phyloP scores from a whole-genome alignment of 2,888 invertebrate genomes.

The Standfussiana lucernea region DNA sequence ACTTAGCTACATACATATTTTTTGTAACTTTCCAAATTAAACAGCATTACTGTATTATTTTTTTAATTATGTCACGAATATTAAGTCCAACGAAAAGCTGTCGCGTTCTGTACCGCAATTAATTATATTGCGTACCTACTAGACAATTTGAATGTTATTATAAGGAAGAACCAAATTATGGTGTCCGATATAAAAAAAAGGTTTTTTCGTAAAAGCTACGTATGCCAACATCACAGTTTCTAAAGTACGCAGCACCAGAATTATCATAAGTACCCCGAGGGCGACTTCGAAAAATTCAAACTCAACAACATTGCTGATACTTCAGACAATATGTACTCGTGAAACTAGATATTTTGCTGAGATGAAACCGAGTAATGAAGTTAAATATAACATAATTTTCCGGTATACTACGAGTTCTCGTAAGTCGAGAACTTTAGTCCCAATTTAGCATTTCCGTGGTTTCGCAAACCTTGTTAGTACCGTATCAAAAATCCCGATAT shows the following conservation, averaged over 20 bases:
- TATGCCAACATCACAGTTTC: constrained; percentile 34
- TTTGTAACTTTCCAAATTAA: constrained; percentile 32
- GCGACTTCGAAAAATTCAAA: constrained; percentile 45
- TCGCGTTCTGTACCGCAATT: background rate
- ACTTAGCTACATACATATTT: constrained; percentile 13
- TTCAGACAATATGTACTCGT: constrained; percentile 40
- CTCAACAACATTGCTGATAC: constrained; percentile 28
- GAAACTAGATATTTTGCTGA: constrained; percentile 64
- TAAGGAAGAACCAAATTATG: background rate
- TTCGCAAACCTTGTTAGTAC: constrained; percentile 68
- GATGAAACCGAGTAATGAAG: constrained; percentile 58
- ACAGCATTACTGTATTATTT: constrained; percentile 14
- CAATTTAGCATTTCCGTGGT: constrained; percentile 69
- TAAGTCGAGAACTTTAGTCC: constrained; percentile 68
- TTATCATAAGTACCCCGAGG: constrained; percentile 48
- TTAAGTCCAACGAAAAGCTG: constrained; percentile 11
- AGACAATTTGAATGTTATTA: background rate
- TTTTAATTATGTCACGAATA: constrained; percentile 14
- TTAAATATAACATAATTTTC: constrained; percentile 65
- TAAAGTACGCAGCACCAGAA: constrained; percentile 40
- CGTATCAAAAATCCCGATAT: constrained; percentile 67
- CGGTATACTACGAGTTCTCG: constrained; percentile 57
- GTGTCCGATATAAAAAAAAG: background rate
- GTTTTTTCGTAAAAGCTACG: background rate
- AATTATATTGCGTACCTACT: background rate